Evolutionary conservation across 2,888 invertebrate species (phyloP), one percentile per base, ranked within the genome.

Genomic region (Neoascia interrupta): DNA sequence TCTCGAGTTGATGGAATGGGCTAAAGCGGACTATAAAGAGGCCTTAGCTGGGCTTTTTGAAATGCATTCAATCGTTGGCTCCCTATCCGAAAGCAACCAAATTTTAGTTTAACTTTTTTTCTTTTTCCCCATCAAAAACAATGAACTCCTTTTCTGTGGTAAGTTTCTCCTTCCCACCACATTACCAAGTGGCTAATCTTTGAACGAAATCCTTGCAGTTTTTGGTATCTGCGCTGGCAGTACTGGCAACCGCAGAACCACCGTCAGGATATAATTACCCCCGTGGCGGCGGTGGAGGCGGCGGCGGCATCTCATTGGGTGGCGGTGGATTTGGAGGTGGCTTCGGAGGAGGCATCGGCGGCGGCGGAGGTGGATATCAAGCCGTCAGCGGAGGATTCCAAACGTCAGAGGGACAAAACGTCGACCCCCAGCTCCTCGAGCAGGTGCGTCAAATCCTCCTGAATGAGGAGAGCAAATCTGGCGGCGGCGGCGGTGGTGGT

Each of bases 391-490:
- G 93, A 82, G 95, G 95, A 82, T 92, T 92, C 90, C 94, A 94
- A 88, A 94, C 95, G 84, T 94, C 92, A 84, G 96, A 96, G 87
- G 96, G 96, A 81, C 94, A 94, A 85, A 92, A 93, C 88, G 95
- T 96, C 83, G 95, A 96, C 89, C 90, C 91, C 28, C 93, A 93
- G 81, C 92, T 96, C 82, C 91, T 96, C 82, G 95, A 96, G 85
- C 94, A 95, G 89, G 93, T 96, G 86, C 93, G 95, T 84, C 94
- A 95, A 88, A 95, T 96, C 89, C 92, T 96, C 82, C 91, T 96
- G 84, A 94, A 93, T 85, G 95, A 95, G 89, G 96, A 96, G 88
- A 90, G 92, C 83, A 92, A 91, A 84, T 90, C 91, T 49, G 90
- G 89, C 15, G 90, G 90, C 31, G 90, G 91, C 79, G 90, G 90